These are phyloP conservation scores for Camelus dromedarius DNA, from an alignment of 2,113 vertebrate species.

Conservation along the genomic window DNA sequence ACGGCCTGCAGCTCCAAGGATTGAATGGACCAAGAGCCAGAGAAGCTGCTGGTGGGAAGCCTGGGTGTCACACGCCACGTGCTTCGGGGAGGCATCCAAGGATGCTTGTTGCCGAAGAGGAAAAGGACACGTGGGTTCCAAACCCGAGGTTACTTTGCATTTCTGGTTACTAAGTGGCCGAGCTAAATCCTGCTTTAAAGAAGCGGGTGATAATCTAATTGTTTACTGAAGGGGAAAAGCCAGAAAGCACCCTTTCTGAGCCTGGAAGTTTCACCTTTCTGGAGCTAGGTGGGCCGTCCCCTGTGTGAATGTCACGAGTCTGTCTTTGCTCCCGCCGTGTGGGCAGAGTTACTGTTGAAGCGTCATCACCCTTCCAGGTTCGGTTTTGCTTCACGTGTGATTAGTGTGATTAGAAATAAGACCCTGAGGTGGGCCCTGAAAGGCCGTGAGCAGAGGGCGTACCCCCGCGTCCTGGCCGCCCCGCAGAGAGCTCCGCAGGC, in stretches of 20 bases:
- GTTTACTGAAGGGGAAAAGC: background rate
- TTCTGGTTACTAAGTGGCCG: background rate
- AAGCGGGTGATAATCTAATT: background rate
- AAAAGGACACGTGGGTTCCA: fast-evolving
- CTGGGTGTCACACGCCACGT: background rate
- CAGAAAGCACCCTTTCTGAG: background rate
- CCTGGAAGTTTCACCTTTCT: background rate
- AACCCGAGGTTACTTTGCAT: background rate
- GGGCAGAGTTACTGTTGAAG: no score
- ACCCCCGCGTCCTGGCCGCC: background rate
- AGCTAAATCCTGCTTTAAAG: background rate
- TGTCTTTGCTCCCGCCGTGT: no score
- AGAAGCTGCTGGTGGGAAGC: no score
- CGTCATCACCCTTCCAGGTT: background rate
- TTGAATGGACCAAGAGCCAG: background rate
- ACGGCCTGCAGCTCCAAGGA: background rate
- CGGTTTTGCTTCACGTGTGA: background rate
- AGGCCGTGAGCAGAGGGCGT: background rate
- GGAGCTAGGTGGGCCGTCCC: background rate
- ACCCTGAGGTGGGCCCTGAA: no score
- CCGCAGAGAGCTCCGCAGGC: background rate
- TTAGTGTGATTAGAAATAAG: background rate
- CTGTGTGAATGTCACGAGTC: background rate
- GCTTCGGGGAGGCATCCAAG: background rate
- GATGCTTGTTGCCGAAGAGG: background rate